Conservation (phyloP, 2,888 invertebrate genomes). For the Aromia moschata region DNA sequence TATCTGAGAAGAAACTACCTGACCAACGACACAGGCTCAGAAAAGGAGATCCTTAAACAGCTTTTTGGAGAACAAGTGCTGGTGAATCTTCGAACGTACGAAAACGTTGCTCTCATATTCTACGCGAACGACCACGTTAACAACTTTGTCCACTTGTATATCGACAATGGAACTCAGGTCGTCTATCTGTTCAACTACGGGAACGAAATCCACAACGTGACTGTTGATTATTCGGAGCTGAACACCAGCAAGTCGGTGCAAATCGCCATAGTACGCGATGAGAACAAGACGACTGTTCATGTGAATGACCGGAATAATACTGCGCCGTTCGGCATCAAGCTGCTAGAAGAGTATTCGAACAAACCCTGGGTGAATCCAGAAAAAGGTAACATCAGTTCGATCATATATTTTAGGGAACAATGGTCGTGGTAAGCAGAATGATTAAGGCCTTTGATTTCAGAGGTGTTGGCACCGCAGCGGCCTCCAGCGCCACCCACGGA, state of each 20-base stretch:
- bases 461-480: constrained; percentile 86
- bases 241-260: constrained; percentile 87
- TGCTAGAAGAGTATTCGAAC: constrained; percentile 81
- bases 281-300: constrained; percentile 78
- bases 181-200: constrained; percentile 86
- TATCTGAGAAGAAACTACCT: constrained; percentile 85
- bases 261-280: constrained; percentile 82
- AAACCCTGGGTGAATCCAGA: constrained; percentile 89
- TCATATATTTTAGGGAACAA: background rate
- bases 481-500: constrained; percentile 90
- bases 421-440: background rate
- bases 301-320: constrained; percentile 82
- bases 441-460: constrained; percentile 62
- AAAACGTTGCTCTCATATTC: constrained; percentile 80
- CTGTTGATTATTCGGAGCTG: constrained; percentile 77
- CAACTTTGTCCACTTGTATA: constrained; percentile 90
- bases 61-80: constrained; percentile 83
- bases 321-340: constrained; percentile 72
- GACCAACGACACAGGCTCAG: constrained; percentile 62
- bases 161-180: constrained; percentile 80
- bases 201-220: constrained; percentile 81
- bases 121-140: constrained; percentile 94
- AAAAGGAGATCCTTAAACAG: constrained; percentile 71
- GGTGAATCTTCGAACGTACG: constrained; percentile 90
- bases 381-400: constrained; percentile 66